Base-by-base conservation (phyloP, 2,888 invertebrate species). In the Drosophila flavopinicola region DNA sequence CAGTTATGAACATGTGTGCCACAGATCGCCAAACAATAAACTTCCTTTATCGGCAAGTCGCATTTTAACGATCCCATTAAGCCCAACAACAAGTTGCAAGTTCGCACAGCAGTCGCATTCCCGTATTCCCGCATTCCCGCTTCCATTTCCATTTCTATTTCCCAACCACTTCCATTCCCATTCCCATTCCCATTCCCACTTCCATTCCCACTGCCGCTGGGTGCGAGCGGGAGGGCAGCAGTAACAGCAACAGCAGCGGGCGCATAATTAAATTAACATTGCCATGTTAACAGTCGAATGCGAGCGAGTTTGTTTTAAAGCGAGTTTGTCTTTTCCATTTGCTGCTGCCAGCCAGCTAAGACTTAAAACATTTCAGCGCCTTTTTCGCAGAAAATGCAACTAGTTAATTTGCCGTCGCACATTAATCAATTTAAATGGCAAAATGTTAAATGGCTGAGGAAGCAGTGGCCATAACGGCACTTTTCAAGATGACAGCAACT, bases 231-330 rank as follows among this genome's bases (percentile, higher is more conserved):
- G 1, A 11, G 7, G 11, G 7, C 6, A 9, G 52, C 9, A 42
- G 41, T n/a, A 27, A n/a, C n/a, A n/a, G 41, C 24, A 25, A 41
- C 10, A 41, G 10, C n/a, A 9, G 6, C 7, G 30, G 13, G 11
- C 33, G 63, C 59, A 58, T 76, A 83, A 78, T 85, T 83, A 54
- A 78, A 79, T 79, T 86, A 79, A 70, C 79, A 86, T 51, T 64
- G 58, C 48, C 63, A 58, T 65, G 56, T 61, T 78, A 85, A 87
- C 35, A 54, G 63, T 25, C 60, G 59, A 32, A 29, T n/a, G 52
- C n/a, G n/a, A n/a, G 11, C 33, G 13, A n/a, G 9, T 39, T 23
- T 23, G 47, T 42, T 37, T 75, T 32, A n/a, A 13, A 15, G 20
- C 2, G 20, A 20, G 20, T 20, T 20, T 20, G 13, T 17, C 6